phyloP scores from a whole-genome alignment of 2,113 vertebrate species.

The Laticauda colubrina region DNA sequence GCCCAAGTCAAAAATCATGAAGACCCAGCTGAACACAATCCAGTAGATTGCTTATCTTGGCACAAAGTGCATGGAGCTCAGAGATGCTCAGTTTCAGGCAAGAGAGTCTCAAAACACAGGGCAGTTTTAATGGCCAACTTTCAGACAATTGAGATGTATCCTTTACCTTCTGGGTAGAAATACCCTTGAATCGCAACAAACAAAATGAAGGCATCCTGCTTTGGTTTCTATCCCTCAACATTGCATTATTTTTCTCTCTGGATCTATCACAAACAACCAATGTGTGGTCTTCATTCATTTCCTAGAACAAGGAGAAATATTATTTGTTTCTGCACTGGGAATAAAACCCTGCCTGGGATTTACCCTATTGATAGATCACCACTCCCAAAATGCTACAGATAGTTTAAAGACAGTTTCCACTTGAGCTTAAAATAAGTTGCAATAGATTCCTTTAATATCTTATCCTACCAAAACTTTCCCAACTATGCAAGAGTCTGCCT shows the following conservation, averaged over 20 bases:
- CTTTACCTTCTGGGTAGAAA: neutral
- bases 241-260: neutral
- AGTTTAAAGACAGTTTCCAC: neutral
- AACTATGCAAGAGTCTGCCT: neutral
- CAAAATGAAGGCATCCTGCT: neutral
- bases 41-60: neutral
- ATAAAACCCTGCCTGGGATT: neutral
- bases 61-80: neutral
- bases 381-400: neutral
- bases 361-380: neutral
- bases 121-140: neutral
- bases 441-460: neutral
- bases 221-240: neutral
- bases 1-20: neutral
- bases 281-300: neutral
- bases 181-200: neutral
- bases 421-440: neutral
- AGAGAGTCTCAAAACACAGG: neutral
- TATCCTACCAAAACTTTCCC: neutral
- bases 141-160: neutral
- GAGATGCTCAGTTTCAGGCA: neutral
- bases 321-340: neutral
- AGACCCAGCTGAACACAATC: neutral
- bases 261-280: neutral
- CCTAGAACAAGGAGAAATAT: neutral